phyloP scores from a whole-genome alignment of 2,888 invertebrate genomes.

The Aleiodes testaceus region DNA sequence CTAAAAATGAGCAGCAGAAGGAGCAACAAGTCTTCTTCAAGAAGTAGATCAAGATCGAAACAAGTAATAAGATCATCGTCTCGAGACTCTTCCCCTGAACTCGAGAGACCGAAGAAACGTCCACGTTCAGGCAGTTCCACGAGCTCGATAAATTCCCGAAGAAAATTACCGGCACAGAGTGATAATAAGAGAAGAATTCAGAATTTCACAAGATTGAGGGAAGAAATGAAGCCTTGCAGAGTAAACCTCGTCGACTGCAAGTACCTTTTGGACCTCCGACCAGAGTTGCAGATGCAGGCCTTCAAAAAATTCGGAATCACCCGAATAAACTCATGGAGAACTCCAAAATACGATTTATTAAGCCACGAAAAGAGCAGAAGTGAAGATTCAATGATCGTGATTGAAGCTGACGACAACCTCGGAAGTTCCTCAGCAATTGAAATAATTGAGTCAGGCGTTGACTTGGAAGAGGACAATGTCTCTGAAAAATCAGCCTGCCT shows the following conservation, averaged over 20 bases:
- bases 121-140: slow-evolving; percentile 40
- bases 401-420: slow-evolving; percentile 41
- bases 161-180: neutral
- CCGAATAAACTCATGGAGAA: slow-evolving; percentile 52
- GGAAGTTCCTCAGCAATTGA: neutral
- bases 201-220: slow-evolving; percentile 45
- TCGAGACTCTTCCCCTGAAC: slow-evolving; percentile 42
- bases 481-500: slow-evolving; percentile 17
- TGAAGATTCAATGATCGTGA: slow-evolving; percentile 29
- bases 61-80: slow-evolving; percentile 41
- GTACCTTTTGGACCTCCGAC: slow-evolving; percentile 54
- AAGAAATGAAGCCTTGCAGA: slow-evolving; percentile 63
- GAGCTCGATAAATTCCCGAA: slow-evolving; percentile 22
- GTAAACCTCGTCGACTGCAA: slow-evolving; percentile 65
- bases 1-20: slow-evolving; percentile 14
- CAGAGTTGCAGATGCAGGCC: slow-evolving; percentile 51
- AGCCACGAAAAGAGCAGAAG: neutral
- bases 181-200: slow-evolving; percentile 32
- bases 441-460: slow-evolving; percentile 39
- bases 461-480: slow-evolving; percentile 44
- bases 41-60: slow-evolving; percentile 38
- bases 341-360: neutral
- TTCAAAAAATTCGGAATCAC: slow-evolving; percentile 59
- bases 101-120: slow-evolving; percentile 39
- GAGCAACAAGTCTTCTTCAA: slow-evolving; percentile 25